Evolutionary conservation across 2,888 invertebrate species (phyloP).

Genomic region (Leucozona laternaria): DNA sequence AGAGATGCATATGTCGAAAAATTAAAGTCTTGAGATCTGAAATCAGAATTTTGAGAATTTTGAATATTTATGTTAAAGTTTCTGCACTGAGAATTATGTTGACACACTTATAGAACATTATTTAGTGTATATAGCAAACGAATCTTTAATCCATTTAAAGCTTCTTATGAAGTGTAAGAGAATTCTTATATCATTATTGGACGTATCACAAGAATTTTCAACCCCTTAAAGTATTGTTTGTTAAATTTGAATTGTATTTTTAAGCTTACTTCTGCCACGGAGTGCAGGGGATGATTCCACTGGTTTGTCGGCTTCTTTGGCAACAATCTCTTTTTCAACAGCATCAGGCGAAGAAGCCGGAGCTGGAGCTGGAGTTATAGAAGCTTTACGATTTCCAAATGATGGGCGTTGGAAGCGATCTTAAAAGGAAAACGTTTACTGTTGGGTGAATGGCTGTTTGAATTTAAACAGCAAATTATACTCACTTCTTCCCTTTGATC

Average conservation of each 20-base stretch:
- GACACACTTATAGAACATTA: too few species aligned
- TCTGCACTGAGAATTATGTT: too few species aligned
- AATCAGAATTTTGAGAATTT: too few species aligned
- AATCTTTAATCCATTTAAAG: too few species aligned
- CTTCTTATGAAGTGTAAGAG: too few species aligned
- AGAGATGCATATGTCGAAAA: too few species aligned
- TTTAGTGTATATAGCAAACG: too few species aligned
- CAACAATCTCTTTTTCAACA: conserved; percentile 78
- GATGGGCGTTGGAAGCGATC: conserved; percentile 83
- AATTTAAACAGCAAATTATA: conserved; percentile 10
- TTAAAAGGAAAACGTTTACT: conserved; percentile 51
- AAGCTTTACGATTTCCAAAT: conserved; percentile 81
- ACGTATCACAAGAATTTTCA: too few species aligned
- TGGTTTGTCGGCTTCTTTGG: conserved; percentile 80
- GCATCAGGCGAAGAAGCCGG: conserved; percentile 76
- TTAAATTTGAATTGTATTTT: neutral
- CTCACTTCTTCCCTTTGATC: conserved; percentile 79
- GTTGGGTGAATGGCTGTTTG: neutral
- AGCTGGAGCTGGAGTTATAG: conserved; percentile 78
- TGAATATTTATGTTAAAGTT: too few species aligned
- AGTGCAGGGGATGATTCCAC: conserved; percentile 75
- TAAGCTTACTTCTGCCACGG: conserved; percentile 82
- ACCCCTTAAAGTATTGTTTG: neutral
- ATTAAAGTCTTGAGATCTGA: too few species aligned
- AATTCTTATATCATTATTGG: too few species aligned